Conservation (phyloP, 2,797 vertebrate genomes). For the Huso huso region DNA sequence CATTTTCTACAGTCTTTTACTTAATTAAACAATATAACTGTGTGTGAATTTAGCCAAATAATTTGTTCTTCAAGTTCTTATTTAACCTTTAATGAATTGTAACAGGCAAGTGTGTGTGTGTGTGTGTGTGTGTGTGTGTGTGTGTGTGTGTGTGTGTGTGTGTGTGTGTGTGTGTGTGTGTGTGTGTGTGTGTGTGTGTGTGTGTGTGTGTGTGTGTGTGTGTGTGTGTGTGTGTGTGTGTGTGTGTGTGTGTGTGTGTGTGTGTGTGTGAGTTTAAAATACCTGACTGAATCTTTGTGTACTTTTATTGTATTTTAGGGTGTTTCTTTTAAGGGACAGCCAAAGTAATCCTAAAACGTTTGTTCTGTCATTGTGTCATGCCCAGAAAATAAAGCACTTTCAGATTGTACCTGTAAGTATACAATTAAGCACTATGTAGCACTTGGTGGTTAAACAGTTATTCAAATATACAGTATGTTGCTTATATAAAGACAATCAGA, state of each 20-base stretch:
- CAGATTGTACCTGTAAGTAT: slow-evolving; percentile 92
- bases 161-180: background rate
- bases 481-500: no score
- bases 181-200: background rate
- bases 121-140: background rate
- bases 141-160: background rate
- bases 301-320: slow-evolving; percentile 47
- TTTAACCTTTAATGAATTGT: no score
- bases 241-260: background rate
- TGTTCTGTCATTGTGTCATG: slow-evolving; percentile 88
- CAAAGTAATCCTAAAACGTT: slow-evolving; percentile 95
- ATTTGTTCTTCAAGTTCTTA: no score
- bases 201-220: background rate
- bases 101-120: no score
- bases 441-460: no score
- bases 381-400: slow-evolving; percentile 95
- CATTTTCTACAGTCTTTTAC: no score
- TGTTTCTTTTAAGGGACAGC: slow-evolving; percentile 94
- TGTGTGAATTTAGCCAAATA: no score
- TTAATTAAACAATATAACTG: no score
- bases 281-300: background rate
- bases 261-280: background rate
- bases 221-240: background rate
- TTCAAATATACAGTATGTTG: background rate
- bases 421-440: background rate